phyloP scores from a whole-genome alignment of 2,888 invertebrate species.

The Rhingia rostrata region DNA sequence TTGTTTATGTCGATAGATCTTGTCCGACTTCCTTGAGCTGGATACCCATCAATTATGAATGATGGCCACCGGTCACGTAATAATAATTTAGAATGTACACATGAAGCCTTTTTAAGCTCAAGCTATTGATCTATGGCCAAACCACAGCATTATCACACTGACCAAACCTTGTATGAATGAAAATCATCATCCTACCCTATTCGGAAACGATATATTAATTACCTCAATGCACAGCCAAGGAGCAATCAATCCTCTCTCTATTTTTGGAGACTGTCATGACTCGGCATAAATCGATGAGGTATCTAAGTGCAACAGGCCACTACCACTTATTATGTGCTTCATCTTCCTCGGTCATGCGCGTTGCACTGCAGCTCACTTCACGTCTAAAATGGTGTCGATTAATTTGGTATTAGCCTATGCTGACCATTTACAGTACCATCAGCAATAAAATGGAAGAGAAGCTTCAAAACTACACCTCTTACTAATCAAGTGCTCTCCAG shows the following conservation, averaged over 20 bases:
- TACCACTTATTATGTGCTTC: conserved; percentile 4
- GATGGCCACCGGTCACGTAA: too few species aligned
- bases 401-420: conserved; percentile 17
- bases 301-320: conserved; percentile 1
- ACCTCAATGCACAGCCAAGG: background rate
- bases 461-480: conserved; percentile 12
- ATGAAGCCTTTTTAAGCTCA: too few species aligned
- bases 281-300: background rate
- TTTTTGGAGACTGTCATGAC: conserved; percentile 10
- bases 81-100: too few species aligned
- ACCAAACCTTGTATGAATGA: background rate
- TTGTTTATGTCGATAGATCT: too few species aligned
- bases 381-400: conserved; percentile 38
- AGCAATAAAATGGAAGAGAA: background rate
- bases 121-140: too few species aligned
- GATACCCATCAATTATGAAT: too few species aligned
- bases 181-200: background rate
- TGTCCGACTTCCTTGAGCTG: too few species aligned
- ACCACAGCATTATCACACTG: background rate
- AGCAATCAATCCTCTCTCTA: conserved; percentile 14
- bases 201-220: conserved; percentile 17
- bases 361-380: background rate
- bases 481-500: conserved; percentile 25
- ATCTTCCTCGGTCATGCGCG: conserved; percentile 5
- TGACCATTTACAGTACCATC: conserved; percentile 4